Percentiles rank a stretch among this genome's conserved stretches.
phyloP scores from a whole-genome alignment of 2,888 invertebrate species.

The Marronus borbonicus region DNA sequence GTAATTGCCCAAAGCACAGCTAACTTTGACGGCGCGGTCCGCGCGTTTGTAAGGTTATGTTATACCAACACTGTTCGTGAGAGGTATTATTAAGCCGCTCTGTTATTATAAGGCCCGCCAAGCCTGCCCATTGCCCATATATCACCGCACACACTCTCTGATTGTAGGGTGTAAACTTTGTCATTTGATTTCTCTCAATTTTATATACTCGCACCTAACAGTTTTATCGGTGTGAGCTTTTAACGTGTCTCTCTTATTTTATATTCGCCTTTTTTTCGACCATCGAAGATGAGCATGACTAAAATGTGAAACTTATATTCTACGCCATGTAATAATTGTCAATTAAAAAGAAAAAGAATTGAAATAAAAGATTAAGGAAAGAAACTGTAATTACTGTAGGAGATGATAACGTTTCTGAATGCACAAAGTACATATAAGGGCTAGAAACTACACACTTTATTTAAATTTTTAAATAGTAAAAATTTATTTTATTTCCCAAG shows the following conservation, averaged over 20 bases:
- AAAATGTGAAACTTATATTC: slow-evolving; percentile 7
- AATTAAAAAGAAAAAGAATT: too few species aligned
- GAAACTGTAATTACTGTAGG: too few species aligned
- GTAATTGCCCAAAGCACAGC: slow-evolving; percentile 46
- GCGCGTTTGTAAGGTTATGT: slow-evolving; percentile 57
- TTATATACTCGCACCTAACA: slow-evolving; percentile 56
- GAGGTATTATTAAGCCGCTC: slow-evolving; percentile 69
- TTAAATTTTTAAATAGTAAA: too few species aligned
- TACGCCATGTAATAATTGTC: too few species aligned
- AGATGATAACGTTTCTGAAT: too few species aligned
- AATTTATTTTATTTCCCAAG: too few species aligned
- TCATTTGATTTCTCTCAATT: slow-evolving; percentile 64
- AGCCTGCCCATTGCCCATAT: slow-evolving; percentile 69
- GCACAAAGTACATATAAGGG: too few species aligned
- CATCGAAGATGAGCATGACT: slow-evolving; percentile 2
- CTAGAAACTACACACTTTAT: too few species aligned
- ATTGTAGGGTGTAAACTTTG: slow-evolving; percentile 69
- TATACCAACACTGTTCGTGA: slow-evolving; percentile 63
- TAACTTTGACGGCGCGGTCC: slow-evolving; percentile 55
- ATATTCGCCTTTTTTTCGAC: slow-evolving; percentile 26
- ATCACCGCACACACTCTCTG: slow-evolving; percentile 67
- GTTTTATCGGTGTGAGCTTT: slow-evolving; percentile 55
- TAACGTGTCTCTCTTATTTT: slow-evolving; percentile 37
- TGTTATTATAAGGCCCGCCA: slow-evolving; percentile 69
- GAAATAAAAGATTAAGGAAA: too few species aligned